phyloP scores from a whole-genome alignment of 2,797 vertebrate genomes.

The Podarcis lilfordi region DNA sequence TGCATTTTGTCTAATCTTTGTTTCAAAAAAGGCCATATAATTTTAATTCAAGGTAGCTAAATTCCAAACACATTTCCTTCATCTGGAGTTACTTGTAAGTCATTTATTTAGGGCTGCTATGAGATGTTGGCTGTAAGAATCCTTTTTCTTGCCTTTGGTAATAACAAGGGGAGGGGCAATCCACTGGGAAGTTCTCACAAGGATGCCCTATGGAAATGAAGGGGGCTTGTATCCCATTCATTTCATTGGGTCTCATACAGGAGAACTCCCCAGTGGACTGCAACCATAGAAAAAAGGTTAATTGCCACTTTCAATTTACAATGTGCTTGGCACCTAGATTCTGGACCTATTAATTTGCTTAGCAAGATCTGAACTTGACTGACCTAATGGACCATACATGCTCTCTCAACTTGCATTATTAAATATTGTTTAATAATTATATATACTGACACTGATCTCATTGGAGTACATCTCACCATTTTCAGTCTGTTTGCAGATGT shows the following conservation, averaged over 20 bases:
- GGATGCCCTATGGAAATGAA: not conserved
- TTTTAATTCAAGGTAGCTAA: not conserved
- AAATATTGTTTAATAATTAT: not conserved
- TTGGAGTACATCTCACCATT: not conserved
- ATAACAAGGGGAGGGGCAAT: not conserved
- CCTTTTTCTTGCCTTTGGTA: not conserved
- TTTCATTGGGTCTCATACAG: not conserved
- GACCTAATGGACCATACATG: too few relatives aligned
- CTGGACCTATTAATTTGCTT: not conserved
- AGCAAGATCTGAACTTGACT: not conserved
- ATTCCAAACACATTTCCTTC: not conserved
- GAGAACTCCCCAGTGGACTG: not conserved
- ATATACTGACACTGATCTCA: not conserved
- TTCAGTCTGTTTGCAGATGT: conserved; percentile 10
- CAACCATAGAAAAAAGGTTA: not conserved
- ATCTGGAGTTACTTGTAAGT: not conserved
- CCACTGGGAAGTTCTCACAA: not conserved
- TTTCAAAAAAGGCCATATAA: conserved; percentile 37
- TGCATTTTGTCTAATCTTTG: conserved; percentile 14
- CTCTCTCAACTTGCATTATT: not conserved
- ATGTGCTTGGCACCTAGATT: not conserved
- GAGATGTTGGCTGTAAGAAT: conserved; percentile 23
- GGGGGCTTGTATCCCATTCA: not conserved
- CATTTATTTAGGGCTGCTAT: not conserved
- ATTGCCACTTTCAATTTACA: not conserved